Evolutionary conservation across 2,888 invertebrate species (phyloP), one percentile per base, ranked within the genome.

Genomic region (Cerceris ruficornis): DNA sequence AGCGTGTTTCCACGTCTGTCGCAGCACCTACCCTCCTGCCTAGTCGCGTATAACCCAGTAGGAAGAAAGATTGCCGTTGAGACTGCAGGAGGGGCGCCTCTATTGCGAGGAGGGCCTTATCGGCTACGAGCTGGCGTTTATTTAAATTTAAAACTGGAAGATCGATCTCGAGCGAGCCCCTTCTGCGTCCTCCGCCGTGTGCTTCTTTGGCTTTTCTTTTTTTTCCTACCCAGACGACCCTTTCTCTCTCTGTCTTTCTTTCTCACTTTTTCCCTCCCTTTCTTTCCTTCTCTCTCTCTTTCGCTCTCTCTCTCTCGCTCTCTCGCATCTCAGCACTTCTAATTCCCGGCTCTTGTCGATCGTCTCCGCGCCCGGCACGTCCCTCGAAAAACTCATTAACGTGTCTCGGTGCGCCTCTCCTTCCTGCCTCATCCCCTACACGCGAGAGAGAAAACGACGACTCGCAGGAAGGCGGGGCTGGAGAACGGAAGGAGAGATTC

Each of bases 321-420:
- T 70, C 73, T 69, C 69, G 70, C 69, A 71, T 71, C 80, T 71
- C 76, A 73, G 64, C 64, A 69, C 80, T 85, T 90, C 88, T 90
- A 90, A 90, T 89, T 89, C 88, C 83, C 72, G 83, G 80, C 88
- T 89, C 87, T 87, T 85, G 89, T 89, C 89, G 89, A 89, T 90
- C 88, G 88, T 86, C 85, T 86, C 86, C 87, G 83, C 87, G 82
- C 88, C 87, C 85, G 87, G 88, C 89, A 90, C 89, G 89, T 90
- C 87, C 87, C 85, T 88, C 88, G 90, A 91, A 92, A 92, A 92
- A 92, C 91, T 92, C 92, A 91, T 92, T 92, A 92, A 91, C 90
- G 90, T 88, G 89, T 89, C 89, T 86, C 86, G 80, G 64, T 83
- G 82, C 76, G 65, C 73, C 71, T 70, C 71, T 67, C 61, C 50